A percentile compares a stretch with the other conserved stretches of the same genome.
Conservation (phyloP, 2,888 invertebrate genomes). For the Pterostichus niger region DNA sequence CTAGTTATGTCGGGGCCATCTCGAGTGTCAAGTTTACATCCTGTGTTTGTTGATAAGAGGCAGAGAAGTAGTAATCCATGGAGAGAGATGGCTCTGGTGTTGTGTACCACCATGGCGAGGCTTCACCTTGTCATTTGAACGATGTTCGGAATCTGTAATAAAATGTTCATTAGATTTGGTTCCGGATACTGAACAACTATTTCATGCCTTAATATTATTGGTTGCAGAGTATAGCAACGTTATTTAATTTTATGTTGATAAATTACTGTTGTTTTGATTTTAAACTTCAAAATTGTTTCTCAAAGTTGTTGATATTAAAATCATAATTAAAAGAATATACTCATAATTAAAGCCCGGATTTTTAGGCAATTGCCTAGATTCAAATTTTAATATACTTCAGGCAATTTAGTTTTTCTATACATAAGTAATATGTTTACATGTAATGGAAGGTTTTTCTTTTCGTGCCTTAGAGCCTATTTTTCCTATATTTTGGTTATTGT, state of each 20-base stretch:
- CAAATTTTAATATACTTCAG: too few species aligned
- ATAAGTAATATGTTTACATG: too few species aligned
- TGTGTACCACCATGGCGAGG: slow-evolving; percentile 59
- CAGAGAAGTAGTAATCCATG: slow-evolving; percentile 45
- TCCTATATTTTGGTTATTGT: too few species aligned
- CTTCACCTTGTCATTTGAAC: slow-evolving; percentile 62
- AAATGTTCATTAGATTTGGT: slow-evolving; percentile 6
- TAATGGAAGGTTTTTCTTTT: too few species aligned
- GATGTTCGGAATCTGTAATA: slow-evolving; percentile 46
- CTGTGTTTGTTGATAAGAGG: neutral
- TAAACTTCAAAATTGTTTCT: neutral
- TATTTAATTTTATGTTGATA: neutral
- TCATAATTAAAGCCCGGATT: too few species aligned
- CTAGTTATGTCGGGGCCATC: slow-evolving; percentile 73
- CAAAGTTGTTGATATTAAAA: too few species aligned
- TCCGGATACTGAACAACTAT: slow-evolving; percentile 1
- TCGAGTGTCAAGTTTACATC: neutral
- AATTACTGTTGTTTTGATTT: neutral
- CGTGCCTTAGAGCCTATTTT: too few species aligned
- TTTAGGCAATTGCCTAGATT: too few species aligned
- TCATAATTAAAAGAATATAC: too few species aligned
- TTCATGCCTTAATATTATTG: neutral
- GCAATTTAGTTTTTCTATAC: too few species aligned
- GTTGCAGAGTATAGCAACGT: neutral
- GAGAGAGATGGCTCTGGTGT: slow-evolving; percentile 50